Evolutionary conservation across 1,140 invertebrate species (phyloP).

Genomic region (Papilio xuthus): DNA sequence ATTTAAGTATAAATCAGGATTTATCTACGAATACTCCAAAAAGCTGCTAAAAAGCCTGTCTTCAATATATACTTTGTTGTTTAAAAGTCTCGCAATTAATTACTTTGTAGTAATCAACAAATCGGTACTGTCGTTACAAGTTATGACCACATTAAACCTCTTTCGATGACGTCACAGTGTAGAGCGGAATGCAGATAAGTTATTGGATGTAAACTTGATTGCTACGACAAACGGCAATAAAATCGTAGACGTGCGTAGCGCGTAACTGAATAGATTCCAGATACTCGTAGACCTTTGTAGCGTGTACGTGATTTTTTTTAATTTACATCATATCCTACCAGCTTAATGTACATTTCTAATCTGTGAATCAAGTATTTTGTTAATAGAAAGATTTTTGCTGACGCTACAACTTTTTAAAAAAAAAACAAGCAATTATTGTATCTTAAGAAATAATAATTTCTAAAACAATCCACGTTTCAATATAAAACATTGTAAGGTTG

Average conservation of each 20-base stretch:
- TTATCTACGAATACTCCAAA: too few species aligned
- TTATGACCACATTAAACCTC: conserved; percentile 25
- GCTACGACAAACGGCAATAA: conserved; percentile 53
- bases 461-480: background rate
- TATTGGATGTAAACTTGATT: conserved; percentile 44
- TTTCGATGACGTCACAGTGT: conserved; percentile 39
- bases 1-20: too few species aligned
- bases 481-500: background rate
- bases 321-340: background rate
- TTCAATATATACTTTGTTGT: too few species aligned
- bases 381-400: too few species aligned
- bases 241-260: conserved; percentile 40
- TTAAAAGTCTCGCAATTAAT: background rate
- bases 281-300: conserved; percentile 28
- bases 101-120: background rate
- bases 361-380: background rate
- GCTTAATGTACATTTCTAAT: background rate
- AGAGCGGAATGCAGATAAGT: conserved; percentile 50
- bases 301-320: background rate
- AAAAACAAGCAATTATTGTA: background rate
- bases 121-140: conserved; percentile 18
- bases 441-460: background rate
- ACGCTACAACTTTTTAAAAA: background rate
- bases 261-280: conserved; percentile 37
- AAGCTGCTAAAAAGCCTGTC: too few species aligned